Percentiles rank a stretch among this genome's conserved stretches.
phyloP scores from a whole-genome alignment of 2,113 vertebrate genomes.

The Egretta garzetta region DNA sequence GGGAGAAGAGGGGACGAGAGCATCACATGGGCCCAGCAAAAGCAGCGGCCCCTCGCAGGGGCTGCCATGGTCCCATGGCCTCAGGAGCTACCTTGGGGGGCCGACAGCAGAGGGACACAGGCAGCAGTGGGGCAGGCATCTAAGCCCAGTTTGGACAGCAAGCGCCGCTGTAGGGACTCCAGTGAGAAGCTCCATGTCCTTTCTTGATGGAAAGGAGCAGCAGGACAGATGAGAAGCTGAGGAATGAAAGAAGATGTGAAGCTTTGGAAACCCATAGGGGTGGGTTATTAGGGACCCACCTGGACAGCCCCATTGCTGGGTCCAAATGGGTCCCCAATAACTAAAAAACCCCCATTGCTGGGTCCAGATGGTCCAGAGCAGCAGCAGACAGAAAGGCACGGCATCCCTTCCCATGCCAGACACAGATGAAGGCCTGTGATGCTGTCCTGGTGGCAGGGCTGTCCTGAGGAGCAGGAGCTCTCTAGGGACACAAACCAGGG shows the following conservation, averaged over 20 bases:
- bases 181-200: background rate
- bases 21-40: background rate
- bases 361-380: background rate
- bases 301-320: background rate
- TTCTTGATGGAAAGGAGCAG: background rate
- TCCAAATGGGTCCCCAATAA: too few relatives aligned
- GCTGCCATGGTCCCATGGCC: background rate
- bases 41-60: background rate
- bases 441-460: background rate
- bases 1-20: background rate
- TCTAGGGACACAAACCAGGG: background rate
- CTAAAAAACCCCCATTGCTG: background rate
- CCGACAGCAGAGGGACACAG: background rate
- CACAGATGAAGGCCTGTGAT: fast-evolving
- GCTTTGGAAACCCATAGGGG: background rate
- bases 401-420: background rate
- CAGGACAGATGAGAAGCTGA: background rate
- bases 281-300: background rate
- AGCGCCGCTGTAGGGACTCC: too few relatives aligned
- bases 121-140: background rate
- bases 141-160: background rate
- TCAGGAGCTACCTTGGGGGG: background rate
- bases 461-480: background rate
- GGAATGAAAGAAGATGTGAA: background rate
- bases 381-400: background rate